Evolutionary conservation across 2,888 invertebrate species (phyloP).

Genomic region (Heliconius ismenius): DNA sequence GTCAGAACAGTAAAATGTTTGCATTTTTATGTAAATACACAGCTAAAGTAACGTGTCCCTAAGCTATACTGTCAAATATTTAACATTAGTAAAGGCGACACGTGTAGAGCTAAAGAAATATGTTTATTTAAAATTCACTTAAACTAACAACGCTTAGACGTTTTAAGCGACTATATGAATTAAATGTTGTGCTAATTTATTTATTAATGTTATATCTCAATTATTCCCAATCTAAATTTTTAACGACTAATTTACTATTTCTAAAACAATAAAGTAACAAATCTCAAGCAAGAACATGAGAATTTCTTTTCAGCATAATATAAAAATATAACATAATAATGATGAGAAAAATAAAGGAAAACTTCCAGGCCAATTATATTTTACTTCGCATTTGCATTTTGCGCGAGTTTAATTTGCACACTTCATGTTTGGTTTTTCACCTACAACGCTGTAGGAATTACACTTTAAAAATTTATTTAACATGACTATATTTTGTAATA

Average conservation of each 20-base stretch:
- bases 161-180: not conserved
- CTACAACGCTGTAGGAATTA: constrained; percentile 5
- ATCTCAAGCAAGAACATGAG: too few relatives aligned
- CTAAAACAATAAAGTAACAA: too few relatives aligned
- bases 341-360: not conserved
- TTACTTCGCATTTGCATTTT: constrained; percentile 12
- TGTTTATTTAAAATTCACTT: too few relatives aligned
- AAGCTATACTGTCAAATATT: not conserved
- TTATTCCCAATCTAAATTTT: not conserved
- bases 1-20: not conserved
- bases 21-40: not conserved
- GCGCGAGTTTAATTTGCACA: constrained; percentile 7
- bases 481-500: not conserved
- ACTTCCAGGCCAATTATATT: constrained; percentile 5
- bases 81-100: not conserved
- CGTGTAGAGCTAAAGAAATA: not conserved
- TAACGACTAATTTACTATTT: not conserved
- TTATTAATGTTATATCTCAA: not conserved
- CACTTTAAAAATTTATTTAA: constrained; percentile 8
- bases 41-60: not conserved
- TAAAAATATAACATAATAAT: not conserved
- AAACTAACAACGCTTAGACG: not conserved
- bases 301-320: not conserved
- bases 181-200: not conserved
- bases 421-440: constrained; percentile 12